Percentiles rank a stretch among this genome's conserved stretches.
Conservation (phyloP, 2,113 vertebrate genomes). For the Geococcyx californianus region DNA sequence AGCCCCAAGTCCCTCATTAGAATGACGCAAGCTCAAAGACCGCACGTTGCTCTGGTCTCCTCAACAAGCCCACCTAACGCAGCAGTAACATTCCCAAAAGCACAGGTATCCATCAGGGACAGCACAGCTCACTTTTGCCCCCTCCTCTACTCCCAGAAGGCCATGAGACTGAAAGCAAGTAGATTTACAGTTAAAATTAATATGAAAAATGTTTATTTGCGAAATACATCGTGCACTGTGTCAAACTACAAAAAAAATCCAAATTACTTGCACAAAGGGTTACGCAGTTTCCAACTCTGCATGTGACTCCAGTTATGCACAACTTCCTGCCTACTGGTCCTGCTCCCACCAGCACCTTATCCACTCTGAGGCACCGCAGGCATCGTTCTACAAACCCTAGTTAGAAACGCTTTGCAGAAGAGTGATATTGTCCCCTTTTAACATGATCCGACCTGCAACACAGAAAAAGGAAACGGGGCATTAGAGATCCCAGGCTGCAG, state of each 20-base stretch:
- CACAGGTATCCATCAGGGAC: background rate
- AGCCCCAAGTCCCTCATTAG: background rate
- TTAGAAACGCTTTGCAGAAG: conserved; percentile 93
- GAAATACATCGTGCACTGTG: rapidly evolving
- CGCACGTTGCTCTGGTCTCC: rapidly evolving
- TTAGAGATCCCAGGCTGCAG: background rate
- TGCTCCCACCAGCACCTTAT: background rate
- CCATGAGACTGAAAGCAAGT: rapidly evolving
- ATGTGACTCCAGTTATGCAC: rapidly evolving
- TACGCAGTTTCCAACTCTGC: rapidly evolving
- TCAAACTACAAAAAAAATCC: background rate
- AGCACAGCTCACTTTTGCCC: background rate
- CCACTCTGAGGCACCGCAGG: rapidly evolving
- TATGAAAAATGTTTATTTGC: conserved; percentile 6
- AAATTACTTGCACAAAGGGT: too few relatives aligned
- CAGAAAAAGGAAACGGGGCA: background rate
- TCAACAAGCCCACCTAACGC: rapidly evolving
- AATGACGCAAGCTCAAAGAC: background rate
- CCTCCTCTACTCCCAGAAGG: background rate
- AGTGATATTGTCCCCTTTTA: conserved; percentile 98
- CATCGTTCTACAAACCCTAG: conserved; percentile 54
- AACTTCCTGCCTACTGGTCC: background rate
- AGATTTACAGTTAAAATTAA: rapidly evolving
- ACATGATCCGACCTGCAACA: conserved; percentile 92
- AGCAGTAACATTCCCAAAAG: rapidly evolving